phyloP scores from a whole-genome alignment of 2,888 invertebrate genomes.

The Luperina testacea region DNA sequence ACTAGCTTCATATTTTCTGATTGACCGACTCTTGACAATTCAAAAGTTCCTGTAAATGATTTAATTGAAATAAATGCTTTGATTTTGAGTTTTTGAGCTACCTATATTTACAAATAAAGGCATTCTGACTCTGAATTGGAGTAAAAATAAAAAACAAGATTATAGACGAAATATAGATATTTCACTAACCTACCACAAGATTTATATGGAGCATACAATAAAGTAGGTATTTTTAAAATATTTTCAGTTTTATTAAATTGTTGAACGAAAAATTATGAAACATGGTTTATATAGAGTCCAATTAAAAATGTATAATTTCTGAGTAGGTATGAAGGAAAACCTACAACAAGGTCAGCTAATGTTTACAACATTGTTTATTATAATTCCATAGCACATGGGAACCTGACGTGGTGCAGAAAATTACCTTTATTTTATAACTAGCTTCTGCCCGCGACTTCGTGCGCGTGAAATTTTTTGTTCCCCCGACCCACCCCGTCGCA shows the following conservation, averaged over 20 bases:
- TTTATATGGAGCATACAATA: background rate
- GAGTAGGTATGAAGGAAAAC: background rate
- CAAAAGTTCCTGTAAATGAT: too few species aligned
- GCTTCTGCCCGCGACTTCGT: too few species aligned
- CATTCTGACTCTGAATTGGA: background rate
- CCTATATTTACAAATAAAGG: too few species aligned
- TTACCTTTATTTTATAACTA: constrained; percentile 1
- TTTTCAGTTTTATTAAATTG: background rate
- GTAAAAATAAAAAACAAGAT: too few species aligned
- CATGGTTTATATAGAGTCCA: background rate
- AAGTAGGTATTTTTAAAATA: background rate
- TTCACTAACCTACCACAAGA: background rate
- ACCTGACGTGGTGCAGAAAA: constrained; percentile 5
- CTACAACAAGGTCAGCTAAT: background rate
- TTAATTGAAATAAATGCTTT: too few species aligned
- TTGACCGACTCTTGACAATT: too few species aligned
- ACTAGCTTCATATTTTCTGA: too few species aligned
- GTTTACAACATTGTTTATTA: constrained; percentile 32
- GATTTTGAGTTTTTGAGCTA: background rate
- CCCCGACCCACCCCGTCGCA: too few species aligned
- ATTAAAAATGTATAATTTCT: constrained; percentile 19
- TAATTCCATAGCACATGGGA: constrained; percentile 20
- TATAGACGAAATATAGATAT: background rate
- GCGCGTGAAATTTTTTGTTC: too few species aligned
- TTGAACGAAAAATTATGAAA: background rate